Evolutionary conservation across 2,797 vertebrate genomes (phyloP), one percentile per base, ranked within the genome.

Genomic region (Hippocampus kuda): DNA sequence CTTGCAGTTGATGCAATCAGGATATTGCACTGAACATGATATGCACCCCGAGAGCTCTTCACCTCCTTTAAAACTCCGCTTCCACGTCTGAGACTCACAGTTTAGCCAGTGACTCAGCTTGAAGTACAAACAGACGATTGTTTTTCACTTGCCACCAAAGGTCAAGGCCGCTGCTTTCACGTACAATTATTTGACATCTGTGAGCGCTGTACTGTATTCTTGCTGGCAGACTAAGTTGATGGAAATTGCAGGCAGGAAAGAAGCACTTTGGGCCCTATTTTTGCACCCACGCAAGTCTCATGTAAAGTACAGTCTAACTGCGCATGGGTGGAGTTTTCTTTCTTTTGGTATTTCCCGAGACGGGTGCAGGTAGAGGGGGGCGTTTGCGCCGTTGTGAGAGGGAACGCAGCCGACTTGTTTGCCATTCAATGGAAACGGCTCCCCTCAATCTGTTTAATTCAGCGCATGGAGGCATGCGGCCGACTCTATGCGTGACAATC

Each of bases 241-340:
- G 69, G 42, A 70, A 77, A 68, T 51, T 71, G 68, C 65, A 66
- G 51, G 63, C 66, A 68, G 62, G 56, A 79, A 81, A 80, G 67
- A 3, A 72, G 18, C 16, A 57, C 66, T 81, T 77, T 48, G 46
- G 46, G 46, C 13, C 12, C 15, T 48, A 48, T 46, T 12, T 46
- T 15, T 16, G 44, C 5, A 3, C 34, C 34, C 7, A 38, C 5
- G 34, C 34, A 38, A 38, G 34, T 38, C 34, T 38, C 34, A 38
- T 38, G 34, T 38, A 38, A 4, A 46, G 44, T 5, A 46, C 44
- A 16, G 15, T 13, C 12, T 46, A 16, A 3, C 3, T 46, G 44
- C 4, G 13, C 46, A 48, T 1, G 46, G 46, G 46, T 48, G 46
- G 46, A 48, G 46, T 48, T 48, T 16, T 48, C 46, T 48, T 48